Evolutionary conservation across 2,113 vertebrate genomes (phyloP).

Genomic region (Mungos mungo): DNA sequence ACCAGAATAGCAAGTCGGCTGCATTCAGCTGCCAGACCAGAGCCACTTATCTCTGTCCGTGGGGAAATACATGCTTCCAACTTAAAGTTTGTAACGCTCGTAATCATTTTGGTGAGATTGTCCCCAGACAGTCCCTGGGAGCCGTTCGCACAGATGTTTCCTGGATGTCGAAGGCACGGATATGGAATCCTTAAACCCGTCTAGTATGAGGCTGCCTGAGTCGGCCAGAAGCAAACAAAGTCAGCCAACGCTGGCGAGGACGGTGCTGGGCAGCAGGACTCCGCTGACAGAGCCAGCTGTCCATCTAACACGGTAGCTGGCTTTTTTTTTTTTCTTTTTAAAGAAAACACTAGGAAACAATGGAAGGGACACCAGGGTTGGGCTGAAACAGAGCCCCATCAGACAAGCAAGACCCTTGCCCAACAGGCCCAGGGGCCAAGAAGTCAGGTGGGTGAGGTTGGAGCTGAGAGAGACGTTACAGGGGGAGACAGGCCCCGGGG

Average conservation of each 20-base stretch:
- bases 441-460: not conserved
- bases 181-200: not conserved
- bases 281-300: not conserved
- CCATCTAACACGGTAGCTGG: not conserved
- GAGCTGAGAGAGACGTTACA: not conserved
- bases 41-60: not conserved
- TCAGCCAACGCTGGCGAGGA: rapidly evolving
- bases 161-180: not conserved
- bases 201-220: not conserved
- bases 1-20: not conserved
- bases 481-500: not conserved
- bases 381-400: not conserved
- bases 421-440: not conserved
- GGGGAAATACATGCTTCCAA: constrained; percentile 13
- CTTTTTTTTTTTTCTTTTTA: not conserved
- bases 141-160: not conserved
- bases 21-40: not conserved
- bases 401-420: not conserved
- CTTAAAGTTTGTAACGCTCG: not conserved
- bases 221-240: not conserved
- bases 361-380: not conserved
- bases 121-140: not conserved
- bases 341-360: not conserved
- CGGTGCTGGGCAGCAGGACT: rapidly evolving
- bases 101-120: not conserved